Conservation (phyloP, 2,113 vertebrate genomes). For the Platysteira castanea region DNA sequence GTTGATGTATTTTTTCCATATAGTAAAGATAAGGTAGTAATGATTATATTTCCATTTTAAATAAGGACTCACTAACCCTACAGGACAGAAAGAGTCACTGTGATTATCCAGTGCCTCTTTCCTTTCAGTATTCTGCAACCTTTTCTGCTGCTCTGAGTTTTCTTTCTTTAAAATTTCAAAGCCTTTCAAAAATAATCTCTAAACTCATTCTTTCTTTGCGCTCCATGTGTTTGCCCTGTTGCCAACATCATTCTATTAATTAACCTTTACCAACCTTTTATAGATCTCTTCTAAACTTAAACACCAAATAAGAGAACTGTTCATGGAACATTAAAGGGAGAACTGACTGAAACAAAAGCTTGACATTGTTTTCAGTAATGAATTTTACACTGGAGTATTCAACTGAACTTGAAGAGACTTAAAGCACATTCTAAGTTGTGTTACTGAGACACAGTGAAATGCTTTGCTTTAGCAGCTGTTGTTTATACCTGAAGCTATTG, state of each 20-base stretch:
- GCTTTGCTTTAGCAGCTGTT: neutral
- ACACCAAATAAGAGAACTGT: neutral
- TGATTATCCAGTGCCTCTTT: neutral
- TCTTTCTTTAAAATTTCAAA: neutral
- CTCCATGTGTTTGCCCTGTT: neutral
- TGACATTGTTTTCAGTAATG: neutral
- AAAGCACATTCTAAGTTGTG: neutral
- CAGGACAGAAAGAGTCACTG: neutral
- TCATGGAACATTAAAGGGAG: neutral
- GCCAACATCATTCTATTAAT: neutral
- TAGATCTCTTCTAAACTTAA: neutral
- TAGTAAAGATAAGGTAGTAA: neutral
- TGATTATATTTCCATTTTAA: neutral
- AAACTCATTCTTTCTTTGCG: neutral
- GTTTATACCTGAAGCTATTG: slow-evolving; percentile 47
- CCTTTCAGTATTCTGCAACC: neutral
- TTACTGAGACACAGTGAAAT: neutral
- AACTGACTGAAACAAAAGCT: neutral
- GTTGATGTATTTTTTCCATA: neutral
- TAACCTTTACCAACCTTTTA: neutral
- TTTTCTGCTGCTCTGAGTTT: neutral
- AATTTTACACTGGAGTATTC: neutral
- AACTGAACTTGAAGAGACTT: neutral
- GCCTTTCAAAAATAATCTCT: neutral
- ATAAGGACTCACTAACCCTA: neutral